Conservation (phyloP, 2,113 vertebrate genomes). For the Muscicapa adusta region DNA sequence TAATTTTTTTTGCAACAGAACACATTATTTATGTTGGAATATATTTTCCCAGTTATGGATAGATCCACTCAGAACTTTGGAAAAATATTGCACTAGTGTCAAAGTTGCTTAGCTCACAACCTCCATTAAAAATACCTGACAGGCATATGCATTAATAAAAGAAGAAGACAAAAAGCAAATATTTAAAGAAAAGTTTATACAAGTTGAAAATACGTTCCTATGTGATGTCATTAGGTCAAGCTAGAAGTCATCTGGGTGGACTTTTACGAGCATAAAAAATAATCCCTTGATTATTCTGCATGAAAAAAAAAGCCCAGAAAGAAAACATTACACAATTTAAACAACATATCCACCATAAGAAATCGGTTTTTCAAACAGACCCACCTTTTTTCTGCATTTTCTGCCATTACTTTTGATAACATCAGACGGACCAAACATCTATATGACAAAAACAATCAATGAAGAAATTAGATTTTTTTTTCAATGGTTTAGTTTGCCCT, state of each 20-base stretch:
- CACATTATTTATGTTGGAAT: not conserved
- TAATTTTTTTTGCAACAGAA: not conserved
- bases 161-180: not conserved
- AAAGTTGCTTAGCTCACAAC: not conserved
- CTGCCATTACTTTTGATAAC: slow-evolving; percentile 68
- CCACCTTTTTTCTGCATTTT: slow-evolving; percentile 73
- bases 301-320: not conserved
- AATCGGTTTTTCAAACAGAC: not conserved
- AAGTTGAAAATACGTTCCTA: not conserved
- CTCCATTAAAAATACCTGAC: not conserved
- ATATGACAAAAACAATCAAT: slow-evolving; percentile 22
- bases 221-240: not conserved
- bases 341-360: not conserved
- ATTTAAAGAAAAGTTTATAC: not conserved
- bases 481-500: not conserved
- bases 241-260: not conserved
- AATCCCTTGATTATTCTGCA: not conserved
- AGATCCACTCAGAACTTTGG: not conserved
- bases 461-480: not conserved
- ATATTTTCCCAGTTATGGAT: not conserved
- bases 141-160: not conserved
- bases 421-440: slow-evolving; percentile 86
- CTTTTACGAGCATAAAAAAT: not conserved
- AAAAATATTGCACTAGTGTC: not conserved
- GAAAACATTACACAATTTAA: not conserved